A percentile compares a stretch with the other conserved stretches of the same genome.
phyloP scores from a whole-genome alignment of 1,140 invertebrate species.

The Apocrypta bakeri region DNA sequence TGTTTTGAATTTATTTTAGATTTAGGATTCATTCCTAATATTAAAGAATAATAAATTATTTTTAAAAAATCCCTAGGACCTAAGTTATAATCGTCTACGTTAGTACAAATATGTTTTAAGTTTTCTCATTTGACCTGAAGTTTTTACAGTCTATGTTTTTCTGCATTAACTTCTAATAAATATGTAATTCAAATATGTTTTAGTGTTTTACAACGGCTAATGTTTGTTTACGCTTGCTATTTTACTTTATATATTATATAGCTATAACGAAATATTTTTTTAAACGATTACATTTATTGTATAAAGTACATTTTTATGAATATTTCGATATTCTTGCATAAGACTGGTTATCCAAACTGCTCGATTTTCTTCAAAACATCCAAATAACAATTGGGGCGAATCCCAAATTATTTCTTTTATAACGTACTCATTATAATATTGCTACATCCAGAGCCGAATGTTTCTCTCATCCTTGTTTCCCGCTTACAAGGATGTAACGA shows the following conservation, averaged over 20 bases:
- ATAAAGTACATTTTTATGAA: conserved; percentile 6
- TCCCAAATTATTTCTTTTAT: not conserved
- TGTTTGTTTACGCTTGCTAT: not conserved
- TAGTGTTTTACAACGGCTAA: conserved; percentile 19
- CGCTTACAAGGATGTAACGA: not conserved
- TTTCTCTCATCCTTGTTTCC: not conserved
- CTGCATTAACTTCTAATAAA: not conserved
- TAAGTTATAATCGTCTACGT: not conserved
- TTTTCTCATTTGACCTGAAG: not conserved
- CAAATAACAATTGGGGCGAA: not conserved
- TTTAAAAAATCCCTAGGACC: not conserved
- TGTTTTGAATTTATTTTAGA: not conserved
- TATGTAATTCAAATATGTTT: conserved; percentile 25
- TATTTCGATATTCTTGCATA: not conserved
- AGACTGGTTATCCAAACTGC: conserved; percentile 21
- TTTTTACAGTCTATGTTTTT: not conserved
- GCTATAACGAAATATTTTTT: conserved; percentile 18
- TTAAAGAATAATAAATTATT: not conserved
- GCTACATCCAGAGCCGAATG: not conserved
- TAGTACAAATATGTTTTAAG: not conserved
- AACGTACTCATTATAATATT: conserved; percentile 15
- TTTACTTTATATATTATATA: conserved; percentile 23
- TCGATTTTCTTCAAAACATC: conserved; percentile 36
- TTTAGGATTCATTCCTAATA: not conserved
- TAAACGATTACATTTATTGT: not conserved